Percentiles rank a stretch among this genome's conserved stretches.
Evolutionary conservation across 2,113 vertebrate species (phyloP).

Genomic region (Acanthisitta chloris): DNA sequence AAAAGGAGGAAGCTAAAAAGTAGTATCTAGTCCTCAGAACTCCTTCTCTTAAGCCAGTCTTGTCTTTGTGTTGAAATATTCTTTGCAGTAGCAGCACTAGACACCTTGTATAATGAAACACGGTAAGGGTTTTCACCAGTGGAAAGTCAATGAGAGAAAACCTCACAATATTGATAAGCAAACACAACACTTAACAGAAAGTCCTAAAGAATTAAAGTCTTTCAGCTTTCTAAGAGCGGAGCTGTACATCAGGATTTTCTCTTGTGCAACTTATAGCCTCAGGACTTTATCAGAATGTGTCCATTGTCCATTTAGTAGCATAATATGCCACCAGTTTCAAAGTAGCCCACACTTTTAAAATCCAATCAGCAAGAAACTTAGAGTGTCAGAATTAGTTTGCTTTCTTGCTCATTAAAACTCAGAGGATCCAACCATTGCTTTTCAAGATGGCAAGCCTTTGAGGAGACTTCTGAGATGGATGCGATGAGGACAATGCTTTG

Average conservation of each 20-base stretch:
- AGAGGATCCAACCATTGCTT: not conserved
- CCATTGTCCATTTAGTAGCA: not conserved
- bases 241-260: not conserved
- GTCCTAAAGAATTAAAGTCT: not conserved
- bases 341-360: not conserved
- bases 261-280: not conserved
- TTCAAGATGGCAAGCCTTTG: not conserved
- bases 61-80: not conserved
- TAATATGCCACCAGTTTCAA: not conserved
- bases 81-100: not conserved
- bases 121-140: not conserved
- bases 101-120: not conserved
- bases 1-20: not conserved
- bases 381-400: not conserved
- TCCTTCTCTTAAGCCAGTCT: not conserved
- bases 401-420: not conserved
- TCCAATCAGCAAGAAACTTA: not conserved
- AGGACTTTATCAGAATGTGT: not conserved
- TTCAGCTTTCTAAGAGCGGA: not conserved
- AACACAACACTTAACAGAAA: not conserved
- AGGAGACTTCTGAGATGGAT: not conserved
- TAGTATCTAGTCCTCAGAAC: not conserved
- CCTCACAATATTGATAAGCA: not conserved
- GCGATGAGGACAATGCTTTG: not conserved
- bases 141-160: not conserved